These are phyloP conservation scores for Enteromius treurensis DNA, from an alignment of 2,797 vertebrate species.

Conservation along the genomic window DNA sequence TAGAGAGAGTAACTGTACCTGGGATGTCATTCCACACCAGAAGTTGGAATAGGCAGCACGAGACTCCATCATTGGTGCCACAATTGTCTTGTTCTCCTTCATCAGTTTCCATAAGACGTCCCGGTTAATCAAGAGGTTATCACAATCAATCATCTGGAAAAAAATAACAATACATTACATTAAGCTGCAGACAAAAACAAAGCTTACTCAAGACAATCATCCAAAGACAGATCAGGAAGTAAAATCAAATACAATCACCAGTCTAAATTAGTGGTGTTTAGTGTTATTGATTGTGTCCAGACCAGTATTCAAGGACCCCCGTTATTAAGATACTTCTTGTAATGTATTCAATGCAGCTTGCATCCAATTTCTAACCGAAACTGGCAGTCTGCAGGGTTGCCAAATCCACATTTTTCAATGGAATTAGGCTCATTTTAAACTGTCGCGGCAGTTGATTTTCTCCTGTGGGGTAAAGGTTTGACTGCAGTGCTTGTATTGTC, in stretches of 20 bases:
- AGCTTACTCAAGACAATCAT: background rate
- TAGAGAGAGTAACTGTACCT: conserved; percentile 74
- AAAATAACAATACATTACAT: background rate
- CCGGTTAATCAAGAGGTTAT: conserved; percentile 87
- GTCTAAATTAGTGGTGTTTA: background rate
- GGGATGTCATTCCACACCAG: conserved; percentile 94
- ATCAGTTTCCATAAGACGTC: conserved; percentile 85
- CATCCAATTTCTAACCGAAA: background rate
- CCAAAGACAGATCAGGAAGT: background rate
- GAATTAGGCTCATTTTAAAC: too few relatives aligned
- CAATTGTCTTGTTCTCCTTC: conserved; percentile 87
- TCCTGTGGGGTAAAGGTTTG: too few relatives aligned
- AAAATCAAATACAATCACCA: background rate
- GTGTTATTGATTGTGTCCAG: background rate
- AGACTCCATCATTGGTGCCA: conserved; percentile 92
- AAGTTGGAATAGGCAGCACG: conserved; percentile 94
- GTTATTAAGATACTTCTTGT: background rate
- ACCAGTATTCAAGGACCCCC: background rate
- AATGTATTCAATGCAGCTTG: background rate
- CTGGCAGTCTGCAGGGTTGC: too few relatives aligned
- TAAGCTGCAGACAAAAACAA: background rate
- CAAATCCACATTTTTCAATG: too few relatives aligned
- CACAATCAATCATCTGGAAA: conserved; percentile 83
- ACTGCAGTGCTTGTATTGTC: too few relatives aligned
- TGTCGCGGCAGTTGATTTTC: too few relatives aligned